Percentiles rank a stretch among this genome's conserved stretches.
Conservation (phyloP, 2,113 vertebrate species). For the Elgaria multicarinata region DNA sequence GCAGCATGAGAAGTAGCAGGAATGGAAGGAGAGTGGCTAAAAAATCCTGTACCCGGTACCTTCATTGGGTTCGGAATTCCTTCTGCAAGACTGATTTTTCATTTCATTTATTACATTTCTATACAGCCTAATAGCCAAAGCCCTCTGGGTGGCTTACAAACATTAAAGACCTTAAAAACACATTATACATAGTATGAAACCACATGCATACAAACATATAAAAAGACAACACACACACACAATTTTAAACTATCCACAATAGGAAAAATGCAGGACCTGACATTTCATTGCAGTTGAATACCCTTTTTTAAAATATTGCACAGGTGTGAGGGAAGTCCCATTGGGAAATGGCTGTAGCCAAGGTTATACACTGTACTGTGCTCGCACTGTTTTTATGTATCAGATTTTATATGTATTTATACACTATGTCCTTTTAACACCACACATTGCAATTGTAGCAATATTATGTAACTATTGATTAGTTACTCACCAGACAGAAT, state of each 20-base stretch:
- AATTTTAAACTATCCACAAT: too few species aligned
- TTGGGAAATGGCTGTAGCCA: not conserved
- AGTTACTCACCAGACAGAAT: slow-evolving; percentile 57
- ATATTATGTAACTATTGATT: slow-evolving; percentile 73
- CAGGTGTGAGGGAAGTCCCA: slow-evolving; percentile 5
- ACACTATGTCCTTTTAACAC: slow-evolving; percentile 56
- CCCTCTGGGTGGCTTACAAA: too few species aligned
- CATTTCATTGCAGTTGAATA: not conserved
- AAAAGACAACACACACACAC: too few species aligned
- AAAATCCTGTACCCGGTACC: not conserved
- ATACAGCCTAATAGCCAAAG: too few species aligned
- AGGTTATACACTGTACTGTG: slow-evolving; percentile 29
- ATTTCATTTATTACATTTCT: too few species aligned
- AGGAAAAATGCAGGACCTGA: too few species aligned
- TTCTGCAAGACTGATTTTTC: not conserved
- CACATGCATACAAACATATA: too few species aligned
- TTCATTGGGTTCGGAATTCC: not conserved
- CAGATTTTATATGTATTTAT: slow-evolving; percentile 60
- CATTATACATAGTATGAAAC: too few species aligned
- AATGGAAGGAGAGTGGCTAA: not conserved
- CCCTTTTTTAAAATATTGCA: not conserved
- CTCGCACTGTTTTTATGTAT: slow-evolving; percentile 39
- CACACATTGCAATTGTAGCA: slow-evolving; percentile 55
- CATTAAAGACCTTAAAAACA: too few species aligned
- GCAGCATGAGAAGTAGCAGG: not conserved